A percentile compares a stretch with the other conserved stretches of the same genome.
phyloP scores from a whole-genome alignment of 2,113 vertebrate genomes.

The Campylomormyrus numenius region DNA sequence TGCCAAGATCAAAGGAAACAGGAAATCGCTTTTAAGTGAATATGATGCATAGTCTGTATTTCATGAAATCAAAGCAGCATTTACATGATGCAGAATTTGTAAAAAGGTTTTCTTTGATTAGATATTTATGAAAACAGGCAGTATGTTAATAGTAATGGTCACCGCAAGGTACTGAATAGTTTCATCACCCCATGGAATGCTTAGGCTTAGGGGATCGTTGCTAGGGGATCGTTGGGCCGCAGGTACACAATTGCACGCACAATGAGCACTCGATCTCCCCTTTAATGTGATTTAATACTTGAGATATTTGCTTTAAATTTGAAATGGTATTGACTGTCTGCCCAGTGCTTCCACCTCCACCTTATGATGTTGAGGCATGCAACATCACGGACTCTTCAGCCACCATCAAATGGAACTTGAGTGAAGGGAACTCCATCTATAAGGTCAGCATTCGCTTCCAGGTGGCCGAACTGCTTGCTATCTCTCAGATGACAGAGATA shows the following conservation, averaged over 20 bases:
- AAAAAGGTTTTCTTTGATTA: not conserved
- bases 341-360: slow-evolving; percentile 69
- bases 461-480: slow-evolving; percentile 55
- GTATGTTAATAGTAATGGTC: not conserved
- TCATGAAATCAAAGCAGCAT: not conserved
- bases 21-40: not conserved
- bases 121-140: not conserved
- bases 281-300: not conserved
- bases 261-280: not conserved
- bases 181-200: not conserved
- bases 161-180: not conserved
- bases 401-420: slow-evolving; percentile 66
- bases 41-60: not conserved
- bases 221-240: not conserved
- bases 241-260: not conserved
- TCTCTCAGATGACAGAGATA: slow-evolving; percentile 72
- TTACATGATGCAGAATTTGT: not conserved
- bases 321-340: not conserved
- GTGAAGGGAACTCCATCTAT: slow-evolving; percentile 74
- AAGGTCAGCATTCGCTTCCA: slow-evolving; percentile 73
- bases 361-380: slow-evolving; percentile 65
- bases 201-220: not conserved
- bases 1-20: not conserved
- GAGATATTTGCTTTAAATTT: slow-evolving; percentile 6
- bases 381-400: slow-evolving; percentile 75